Evolutionary conservation across 2,797 vertebrate species (phyloP), one percentile per base, ranked within the genome.

Genomic region (Enoplosus armatus): DNA sequence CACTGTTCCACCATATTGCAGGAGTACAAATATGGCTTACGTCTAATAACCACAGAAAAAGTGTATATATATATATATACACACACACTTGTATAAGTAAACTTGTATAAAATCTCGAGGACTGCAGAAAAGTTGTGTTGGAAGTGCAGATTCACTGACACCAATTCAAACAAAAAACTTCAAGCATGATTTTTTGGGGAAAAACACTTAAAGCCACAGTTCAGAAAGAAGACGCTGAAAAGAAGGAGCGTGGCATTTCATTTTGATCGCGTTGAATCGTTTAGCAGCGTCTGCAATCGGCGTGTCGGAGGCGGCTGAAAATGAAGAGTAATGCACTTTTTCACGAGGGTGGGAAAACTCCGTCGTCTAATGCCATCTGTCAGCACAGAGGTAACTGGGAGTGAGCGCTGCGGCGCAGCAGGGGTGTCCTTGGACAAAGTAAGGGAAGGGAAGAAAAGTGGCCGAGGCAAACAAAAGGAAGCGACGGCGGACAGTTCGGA

Each of bases 281-380:
- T 79, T 85, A 74, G 61, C 77, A 69, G 50, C 31, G 27, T 77
- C 55, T 77, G 62, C 73, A 61, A 61, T 24, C 1, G 6, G 59
- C 10, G 27, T 87, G 75, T 84, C 78, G 89, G 39, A 80, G 20
- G 39, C 5, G 11, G 37, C 64, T 31, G 24, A 56, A 89, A 92
- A 94, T 91, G 69, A 94, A 91, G 89, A 93, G 64, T 85, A 94
- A 94, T 92, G 74, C 48, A 79, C 71, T 86, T 90, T n/a, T 82
- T 90, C 79, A 82, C 45, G 54, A 35, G 61, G 70, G 66, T 39
- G 83, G 65, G 80, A 77, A 86, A 90, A 82, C 87, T 87, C 79
- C 65, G 80, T 90, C 85, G 91, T 88, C 85, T 85, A 80, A 89
- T 74, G 77, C 72, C 89, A 87, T 92, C 87, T 88, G 80, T 92